Percentiles rank a stretch among this genome's conserved stretches.
These are phyloP conservation scores for Calephelis nemesis DNA, from an alignment of 1,140 invertebrate species.

Conservation along the genomic window DNA sequence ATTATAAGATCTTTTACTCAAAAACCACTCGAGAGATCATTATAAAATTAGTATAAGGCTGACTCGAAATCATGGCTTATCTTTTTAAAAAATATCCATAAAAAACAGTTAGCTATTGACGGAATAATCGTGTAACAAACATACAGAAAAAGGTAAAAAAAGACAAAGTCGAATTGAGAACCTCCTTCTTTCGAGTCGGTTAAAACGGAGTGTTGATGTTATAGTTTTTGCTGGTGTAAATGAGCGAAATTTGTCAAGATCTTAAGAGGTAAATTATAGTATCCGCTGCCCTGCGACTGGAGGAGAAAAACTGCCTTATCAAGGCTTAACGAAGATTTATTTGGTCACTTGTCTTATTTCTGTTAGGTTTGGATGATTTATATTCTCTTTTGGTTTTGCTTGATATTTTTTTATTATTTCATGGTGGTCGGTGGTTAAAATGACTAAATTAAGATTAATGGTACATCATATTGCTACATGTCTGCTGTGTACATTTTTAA, in stretches of 20 bases:
- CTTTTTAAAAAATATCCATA: too few species aligned
- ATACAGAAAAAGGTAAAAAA: too few species aligned
- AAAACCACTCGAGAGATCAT: too few species aligned
- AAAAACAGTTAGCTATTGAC: too few species aligned
- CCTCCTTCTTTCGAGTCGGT: too few species aligned
- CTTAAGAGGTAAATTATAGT: constrained; percentile 36
- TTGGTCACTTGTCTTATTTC: constrained; percentile 41
- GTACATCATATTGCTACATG: too few species aligned
- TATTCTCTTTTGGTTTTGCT: constrained; percentile 26
- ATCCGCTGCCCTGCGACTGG: constrained; percentile 28
- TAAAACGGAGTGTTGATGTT: neutral
- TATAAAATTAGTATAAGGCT: too few species aligned
- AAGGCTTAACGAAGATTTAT: constrained; percentile 52
- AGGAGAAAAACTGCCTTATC: constrained; percentile 41
- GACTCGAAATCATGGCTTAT: too few species aligned
- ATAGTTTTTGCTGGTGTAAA: constrained; percentile 21
- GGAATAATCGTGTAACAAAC: too few species aligned
- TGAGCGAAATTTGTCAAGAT: constrained; percentile 41
- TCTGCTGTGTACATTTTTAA: too few species aligned
- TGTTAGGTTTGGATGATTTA: constrained; percentile 39
- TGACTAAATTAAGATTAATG: neutral
- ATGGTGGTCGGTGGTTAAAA: neutral
- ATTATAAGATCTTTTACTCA: too few species aligned
- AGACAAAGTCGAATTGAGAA: too few species aligned
- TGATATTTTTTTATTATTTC: constrained; percentile 10